phyloP scores from a whole-genome alignment of 1,140 invertebrate genomes.

The Glossosoma conforme region DNA sequence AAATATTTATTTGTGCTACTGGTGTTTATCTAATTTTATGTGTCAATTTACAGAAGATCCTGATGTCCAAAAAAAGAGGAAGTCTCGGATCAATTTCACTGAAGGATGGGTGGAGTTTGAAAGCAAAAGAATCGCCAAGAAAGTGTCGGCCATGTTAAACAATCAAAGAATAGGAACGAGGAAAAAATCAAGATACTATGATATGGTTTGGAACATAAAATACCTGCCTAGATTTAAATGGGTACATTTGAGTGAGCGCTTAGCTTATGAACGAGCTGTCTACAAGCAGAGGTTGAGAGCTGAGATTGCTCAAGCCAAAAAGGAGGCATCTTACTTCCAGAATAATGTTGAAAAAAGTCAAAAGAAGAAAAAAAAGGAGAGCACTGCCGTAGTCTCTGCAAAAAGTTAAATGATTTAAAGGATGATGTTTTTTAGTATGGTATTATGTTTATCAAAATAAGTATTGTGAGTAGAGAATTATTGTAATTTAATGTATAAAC shows the following conservation, averaged over 20 bases:
- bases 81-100: conserved; percentile 62
- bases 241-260: conserved; percentile 87
- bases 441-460: no score
- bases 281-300: conserved; percentile 78
- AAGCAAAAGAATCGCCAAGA: conserved; percentile 83
- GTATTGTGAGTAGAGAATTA: no score
- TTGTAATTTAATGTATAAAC: no score
- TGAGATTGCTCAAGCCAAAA: conserved; percentile 88
- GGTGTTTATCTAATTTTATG: background rate
- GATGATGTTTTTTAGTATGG: no score
- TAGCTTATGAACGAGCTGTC: conserved; percentile 87
- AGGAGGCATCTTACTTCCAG: conserved; percentile 81
- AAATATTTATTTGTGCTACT: background rate
- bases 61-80: conserved; percentile 56
- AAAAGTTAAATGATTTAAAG: no score
- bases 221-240: conserved; percentile 95
- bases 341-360: conserved; percentile 76
- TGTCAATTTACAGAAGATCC: conserved; percentile 40
- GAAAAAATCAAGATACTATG: conserved; percentile 82
- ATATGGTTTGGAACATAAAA: conserved; percentile 92
- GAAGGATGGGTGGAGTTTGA: conserved; percentile 98
- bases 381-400: no score
- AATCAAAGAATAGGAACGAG: conserved; percentile 82
- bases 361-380: conserved; percentile 52
- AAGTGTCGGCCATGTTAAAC: conserved; percentile 75